Conservation (phyloP, 1,140 invertebrate genomes). For the Lasioglossum baleicum region DNA sequence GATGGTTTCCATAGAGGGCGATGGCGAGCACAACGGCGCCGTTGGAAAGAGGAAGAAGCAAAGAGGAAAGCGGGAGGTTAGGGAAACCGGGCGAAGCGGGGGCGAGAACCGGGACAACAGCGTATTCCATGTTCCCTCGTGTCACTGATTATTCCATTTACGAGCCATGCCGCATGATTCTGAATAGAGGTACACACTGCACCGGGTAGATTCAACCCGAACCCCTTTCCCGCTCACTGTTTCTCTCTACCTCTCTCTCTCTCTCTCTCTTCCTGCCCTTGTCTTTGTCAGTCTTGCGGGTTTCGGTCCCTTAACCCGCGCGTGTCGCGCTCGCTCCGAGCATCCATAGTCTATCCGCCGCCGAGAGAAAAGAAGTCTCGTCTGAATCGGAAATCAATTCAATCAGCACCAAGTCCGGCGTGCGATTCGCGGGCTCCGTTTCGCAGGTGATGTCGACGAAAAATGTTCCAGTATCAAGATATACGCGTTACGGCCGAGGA, state of each 20-base stretch:
- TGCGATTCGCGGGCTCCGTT: slow-evolving; percentile 15
- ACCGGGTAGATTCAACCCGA: slow-evolving; percentile 43
- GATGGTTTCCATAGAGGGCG: slow-evolving; percentile 62
- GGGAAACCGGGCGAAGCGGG: slow-evolving; percentile 55
- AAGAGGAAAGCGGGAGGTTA: slow-evolving; percentile 43
- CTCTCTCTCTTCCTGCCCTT: slow-evolving; percentile 8
- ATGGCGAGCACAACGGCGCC: slow-evolving; percentile 31
- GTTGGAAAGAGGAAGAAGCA: slow-evolving; percentile 39
- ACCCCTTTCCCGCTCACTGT: slow-evolving; percentile 37
- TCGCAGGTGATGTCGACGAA: neutral
- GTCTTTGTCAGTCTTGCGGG: neutral
- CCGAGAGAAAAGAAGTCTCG: slow-evolving; percentile 28
- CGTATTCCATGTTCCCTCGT: slow-evolving; percentile 70
- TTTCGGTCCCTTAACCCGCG: slow-evolving; percentile 10
- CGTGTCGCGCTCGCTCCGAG: neutral
- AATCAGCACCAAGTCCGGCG: slow-evolving; percentile 24
- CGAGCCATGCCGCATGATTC: slow-evolving; percentile 69
- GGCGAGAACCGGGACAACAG: slow-evolving; percentile 56
- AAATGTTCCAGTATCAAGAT: too few relatives aligned
- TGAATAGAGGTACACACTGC: slow-evolving; percentile 70
- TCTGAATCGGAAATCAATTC: slow-evolving; percentile 61
- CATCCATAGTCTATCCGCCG: slow-evolving; percentile 12
- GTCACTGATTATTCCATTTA: slow-evolving; percentile 78
- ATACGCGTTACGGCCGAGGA: too few relatives aligned
- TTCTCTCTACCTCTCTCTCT: slow-evolving; percentile 34